Percentiles rank a stretch among this genome's conserved stretches.
phyloP scores from a whole-genome alignment of 2,888 invertebrate species.

The Megalurothrips usitatus region DNA sequence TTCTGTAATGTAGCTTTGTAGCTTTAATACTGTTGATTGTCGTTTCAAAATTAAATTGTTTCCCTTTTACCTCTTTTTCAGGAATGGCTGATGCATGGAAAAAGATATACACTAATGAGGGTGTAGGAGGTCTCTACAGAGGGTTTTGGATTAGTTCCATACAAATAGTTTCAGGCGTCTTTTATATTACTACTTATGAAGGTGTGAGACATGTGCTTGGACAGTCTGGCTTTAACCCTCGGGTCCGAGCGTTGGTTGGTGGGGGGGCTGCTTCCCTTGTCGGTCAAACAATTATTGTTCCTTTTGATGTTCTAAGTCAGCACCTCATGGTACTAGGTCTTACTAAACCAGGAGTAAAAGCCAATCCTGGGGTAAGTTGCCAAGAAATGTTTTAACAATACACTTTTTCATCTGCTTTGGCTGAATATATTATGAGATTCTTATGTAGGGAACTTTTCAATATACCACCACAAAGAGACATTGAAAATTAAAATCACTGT shows the following conservation, averaged over 20 bases:
- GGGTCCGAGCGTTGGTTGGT: constrained; percentile 73
- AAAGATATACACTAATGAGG: constrained; percentile 82
- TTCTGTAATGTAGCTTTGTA: not conserved
- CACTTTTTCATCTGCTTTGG: not conserved
- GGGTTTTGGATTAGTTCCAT: constrained; percentile 94
- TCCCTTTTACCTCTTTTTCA: constrained; percentile 43
- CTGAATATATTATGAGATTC: too few relatives aligned
- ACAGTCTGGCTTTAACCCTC: constrained; percentile 56
- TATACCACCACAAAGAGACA: too few relatives aligned
- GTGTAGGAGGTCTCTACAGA: constrained; percentile 79
- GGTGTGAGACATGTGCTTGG: constrained; percentile 77
- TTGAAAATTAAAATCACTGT: too few relatives aligned
- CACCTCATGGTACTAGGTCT: constrained; percentile 92
- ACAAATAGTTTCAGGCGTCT: constrained; percentile 78
- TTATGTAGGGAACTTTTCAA: too few relatives aligned
- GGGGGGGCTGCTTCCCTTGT: constrained; percentile 89
- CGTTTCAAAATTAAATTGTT: not conserved
- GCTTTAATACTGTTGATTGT: not conserved
- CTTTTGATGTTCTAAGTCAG: constrained; percentile 94
- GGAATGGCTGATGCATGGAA: constrained; percentile 80
- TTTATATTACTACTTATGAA: constrained; percentile 93
- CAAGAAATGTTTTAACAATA: not conserved
- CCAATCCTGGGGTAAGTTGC: not conserved
- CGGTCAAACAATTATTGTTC: constrained; percentile 92
- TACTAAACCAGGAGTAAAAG: constrained; percentile 37